These are phyloP conservation scores for Panopea generosa DNA, from an alignment of 2,888 invertebrate genomes.

Conservation along the genomic window DNA sequence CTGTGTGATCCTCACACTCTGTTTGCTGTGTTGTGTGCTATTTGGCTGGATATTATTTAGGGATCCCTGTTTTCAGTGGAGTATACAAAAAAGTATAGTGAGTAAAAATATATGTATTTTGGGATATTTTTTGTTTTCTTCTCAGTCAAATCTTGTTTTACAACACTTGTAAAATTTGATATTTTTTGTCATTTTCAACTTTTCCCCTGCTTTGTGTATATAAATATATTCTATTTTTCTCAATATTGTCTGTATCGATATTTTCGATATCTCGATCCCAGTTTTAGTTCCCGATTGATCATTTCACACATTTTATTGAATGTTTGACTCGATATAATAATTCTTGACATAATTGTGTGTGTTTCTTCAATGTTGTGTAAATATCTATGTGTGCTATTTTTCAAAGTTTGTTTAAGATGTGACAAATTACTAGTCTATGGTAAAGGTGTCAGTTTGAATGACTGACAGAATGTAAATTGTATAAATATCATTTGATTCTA, in stretches of 20 bases:
- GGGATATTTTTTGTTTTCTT: not conserved
- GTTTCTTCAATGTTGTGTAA: not conserved
- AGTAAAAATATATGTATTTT: conserved; percentile 2
- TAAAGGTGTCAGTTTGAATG: too few relatives aligned
- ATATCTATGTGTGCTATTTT: not conserved
- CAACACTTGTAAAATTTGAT: too few relatives aligned
- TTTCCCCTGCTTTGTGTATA: not conserved
- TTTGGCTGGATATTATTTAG: conserved; percentile 54
- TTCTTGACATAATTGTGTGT: too few relatives aligned
- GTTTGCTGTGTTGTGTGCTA: conserved; percentile 37
- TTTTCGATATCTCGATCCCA: too few relatives aligned
- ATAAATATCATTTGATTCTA: too few relatives aligned
- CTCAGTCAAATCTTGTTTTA: not conserved
- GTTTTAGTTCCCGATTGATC: too few relatives aligned
- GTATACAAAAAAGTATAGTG: conserved; percentile 49
- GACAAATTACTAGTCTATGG: too few relatives aligned
- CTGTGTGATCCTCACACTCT: conserved; percentile 28
- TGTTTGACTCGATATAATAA: too few relatives aligned
- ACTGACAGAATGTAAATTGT: too few relatives aligned
- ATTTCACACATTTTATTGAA: too few relatives aligned
- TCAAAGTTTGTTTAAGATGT: too few relatives aligned
- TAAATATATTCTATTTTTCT: not conserved
- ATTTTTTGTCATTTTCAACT: not conserved
- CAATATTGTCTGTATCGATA: too few relatives aligned
- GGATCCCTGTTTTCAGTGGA: conserved; percentile 61